Evolutionary conservation across 1,140 invertebrate species (phyloP), one percentile per base, ranked within the genome.

Genomic region (Yoshiicerus persimilis): DNA sequence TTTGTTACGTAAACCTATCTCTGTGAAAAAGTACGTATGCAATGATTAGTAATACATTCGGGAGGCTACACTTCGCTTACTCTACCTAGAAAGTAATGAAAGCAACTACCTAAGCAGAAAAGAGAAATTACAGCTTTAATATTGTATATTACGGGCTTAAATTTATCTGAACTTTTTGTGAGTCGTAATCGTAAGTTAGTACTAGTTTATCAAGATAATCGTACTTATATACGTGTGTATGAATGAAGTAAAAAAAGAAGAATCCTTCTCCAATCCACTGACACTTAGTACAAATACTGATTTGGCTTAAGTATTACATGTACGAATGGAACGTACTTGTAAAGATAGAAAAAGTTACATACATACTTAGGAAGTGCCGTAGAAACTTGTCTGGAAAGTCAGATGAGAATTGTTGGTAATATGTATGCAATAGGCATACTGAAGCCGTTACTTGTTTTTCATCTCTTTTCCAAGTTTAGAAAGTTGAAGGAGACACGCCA

Each of bases 361-460:
- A n/a, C 10, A 10, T 80, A 80, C 34, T 36, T 80, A 34, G 75
- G 32, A 80, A 36, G 30, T 20, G n/a, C 6, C 30, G 75, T n/a
- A 36, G 34, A 32, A 80, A 80, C 30, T 80, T 80, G 64, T 70
- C 32, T 80, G 20, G 75, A 80, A 80, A 80, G 20, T 38, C 36
- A 80, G 75, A 80, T 36, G 75, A 80, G 75, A 86, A 86, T 86
- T 86, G 84, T 36, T 62, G 41, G 84, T 66, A 86, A 86, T 86
- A 62, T 86, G 84, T 86, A 86, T 86, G 84, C 84, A 86, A 86
- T 86, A 66, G 84, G 84, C 84, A 86, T 32, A 86, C 56, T 86
- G 30, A 30, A 27, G 62, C 25, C 84, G 56, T 84, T 84, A 47
- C 83, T 47, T 47, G 47, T 47, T 84, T 84, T 84, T 84, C 83